A percentile compares a stretch with the other conserved stretches of the same genome.
phyloP scores from a whole-genome alignment of 2,113 vertebrate species.

The Chloroceryle aenea region DNA sequence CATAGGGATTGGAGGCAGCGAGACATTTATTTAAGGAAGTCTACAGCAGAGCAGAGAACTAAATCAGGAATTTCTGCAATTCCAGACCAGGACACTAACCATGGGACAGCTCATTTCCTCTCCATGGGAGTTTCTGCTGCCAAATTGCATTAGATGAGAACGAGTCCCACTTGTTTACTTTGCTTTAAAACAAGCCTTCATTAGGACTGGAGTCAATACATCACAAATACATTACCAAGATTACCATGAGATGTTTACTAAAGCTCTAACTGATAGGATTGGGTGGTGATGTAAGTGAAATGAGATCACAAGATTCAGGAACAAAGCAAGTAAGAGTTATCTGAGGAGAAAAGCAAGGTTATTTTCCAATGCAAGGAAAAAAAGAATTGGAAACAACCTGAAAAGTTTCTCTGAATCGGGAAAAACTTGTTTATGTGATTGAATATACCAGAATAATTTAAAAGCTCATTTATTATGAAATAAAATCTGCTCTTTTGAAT shows the following conservation, averaged over 20 bases:
- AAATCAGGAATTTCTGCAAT: conserved; percentile 22
- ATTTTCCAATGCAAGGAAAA: not conserved
- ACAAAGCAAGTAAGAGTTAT: not conserved
- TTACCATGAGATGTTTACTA: conserved; percentile 2
- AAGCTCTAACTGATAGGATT: not conserved
- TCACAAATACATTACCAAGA: conserved; percentile 31
- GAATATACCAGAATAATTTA: conserved; percentile 8
- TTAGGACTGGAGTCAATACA: conserved; percentile 2
- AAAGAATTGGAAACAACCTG: not conserved
- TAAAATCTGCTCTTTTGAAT: not conserved
- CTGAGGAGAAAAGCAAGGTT: not conserved
- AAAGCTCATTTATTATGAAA: conserved; percentile 33
- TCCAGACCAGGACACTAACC: not conserved
- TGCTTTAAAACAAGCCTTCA: conserved; percentile 52
- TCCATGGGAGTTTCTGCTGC: not conserved
- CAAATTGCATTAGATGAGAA: conserved; percentile 34
- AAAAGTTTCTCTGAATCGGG: not conserved
- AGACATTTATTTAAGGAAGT: not conserved
- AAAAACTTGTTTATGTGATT: conserved; percentile 1
- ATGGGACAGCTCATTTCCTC: conserved; percentile 52
- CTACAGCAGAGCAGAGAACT: not conserved
- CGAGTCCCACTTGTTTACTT: conserved; percentile 7
- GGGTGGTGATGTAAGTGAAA: not conserved
- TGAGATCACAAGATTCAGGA: not conserved
- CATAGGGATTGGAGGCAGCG: not conserved